Conservation (phyloP, 2,113 vertebrate species). For the Tupaia chinensis region DNA sequence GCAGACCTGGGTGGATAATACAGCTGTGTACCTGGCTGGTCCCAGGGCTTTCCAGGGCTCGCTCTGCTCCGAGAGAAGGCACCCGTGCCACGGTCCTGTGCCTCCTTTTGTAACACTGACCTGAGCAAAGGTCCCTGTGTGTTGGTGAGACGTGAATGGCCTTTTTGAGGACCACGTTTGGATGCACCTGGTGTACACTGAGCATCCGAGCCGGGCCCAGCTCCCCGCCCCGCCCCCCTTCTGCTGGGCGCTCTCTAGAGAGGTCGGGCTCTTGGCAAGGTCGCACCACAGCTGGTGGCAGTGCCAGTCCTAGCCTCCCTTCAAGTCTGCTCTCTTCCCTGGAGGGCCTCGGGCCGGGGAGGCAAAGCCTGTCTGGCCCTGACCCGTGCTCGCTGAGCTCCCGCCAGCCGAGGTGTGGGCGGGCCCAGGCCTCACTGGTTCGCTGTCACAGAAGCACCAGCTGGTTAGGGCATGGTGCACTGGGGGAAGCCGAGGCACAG, state of each 20-base stretch:
- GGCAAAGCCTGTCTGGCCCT: rapidly evolving
- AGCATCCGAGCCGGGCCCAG: rapidly evolving
- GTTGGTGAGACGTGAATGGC: not conserved
- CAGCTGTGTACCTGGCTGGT: rapidly evolving
- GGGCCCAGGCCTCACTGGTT: rapidly evolving
- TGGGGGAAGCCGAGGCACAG: rapidly evolving
- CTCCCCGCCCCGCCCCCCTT: not conserved
- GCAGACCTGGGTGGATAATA: rapidly evolving
- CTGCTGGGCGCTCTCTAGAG: rapidly evolving
- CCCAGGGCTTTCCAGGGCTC: rapidly evolving
- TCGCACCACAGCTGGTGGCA: rapidly evolving
- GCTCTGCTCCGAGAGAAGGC: rapidly evolving
- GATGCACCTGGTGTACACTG: rapidly evolving
- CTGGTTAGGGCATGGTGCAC: rapidly evolving
- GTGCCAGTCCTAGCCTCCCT: not conserved
- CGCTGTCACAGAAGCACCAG: rapidly evolving
- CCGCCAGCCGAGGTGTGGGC: rapidly evolving
- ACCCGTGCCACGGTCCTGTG: rapidly evolving
- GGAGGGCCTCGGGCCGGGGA: not conserved
- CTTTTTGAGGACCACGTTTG: rapidly evolving
- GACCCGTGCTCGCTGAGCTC: rapidly evolving
- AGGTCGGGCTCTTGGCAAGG: rapidly evolving
- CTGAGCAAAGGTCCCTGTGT: rapidly evolving
- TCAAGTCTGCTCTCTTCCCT: too few species aligned
- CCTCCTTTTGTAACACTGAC: not conserved